These are phyloP conservation scores for Aromia moschata DNA, from an alignment of 2,888 invertebrate genomes.

Conservation along the genomic window DNA sequence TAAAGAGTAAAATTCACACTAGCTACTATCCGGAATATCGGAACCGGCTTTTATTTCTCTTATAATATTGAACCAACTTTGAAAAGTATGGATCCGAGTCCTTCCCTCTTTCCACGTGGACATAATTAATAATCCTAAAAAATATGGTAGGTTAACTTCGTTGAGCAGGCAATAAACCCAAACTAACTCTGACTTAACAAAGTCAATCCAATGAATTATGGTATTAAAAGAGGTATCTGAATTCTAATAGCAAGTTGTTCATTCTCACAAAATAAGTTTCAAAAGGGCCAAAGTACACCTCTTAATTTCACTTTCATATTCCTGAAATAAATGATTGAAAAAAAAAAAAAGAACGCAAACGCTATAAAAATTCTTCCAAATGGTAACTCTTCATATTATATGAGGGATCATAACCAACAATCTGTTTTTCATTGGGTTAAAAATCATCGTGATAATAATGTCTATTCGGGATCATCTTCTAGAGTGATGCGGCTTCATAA, in stretches of 20 bases:
- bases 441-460: slow-evolving; percentile 38
- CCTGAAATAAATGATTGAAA: too few species aligned
- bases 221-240: slow-evolving; percentile 38
- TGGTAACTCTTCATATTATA: slow-evolving; percentile 35
- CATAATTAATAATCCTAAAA: slow-evolving; percentile 43
- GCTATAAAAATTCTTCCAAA: slow-evolving; percentile 31
- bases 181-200: slow-evolving; percentile 45
- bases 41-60: slow-evolving; percentile 37
- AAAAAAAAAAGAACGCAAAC: too few species aligned
- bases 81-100: slow-evolving; percentile 40
- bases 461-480: too few species aligned
- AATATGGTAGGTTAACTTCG: background rate
- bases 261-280: slow-evolving; percentile 42
- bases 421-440: slow-evolving; percentile 38
- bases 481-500: slow-evolving; percentile 35
- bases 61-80: slow-evolving; percentile 39
- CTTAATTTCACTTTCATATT: slow-evolving; percentile 41
- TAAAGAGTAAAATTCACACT: slow-evolving; percentile 12
- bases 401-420: slow-evolving; percentile 37
- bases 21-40: slow-evolving; percentile 38
- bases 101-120: slow-evolving; percentile 41
- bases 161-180: slow-evolving; percentile 20
- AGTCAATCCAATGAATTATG: slow-evolving; percentile 44
- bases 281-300: slow-evolving; percentile 40
- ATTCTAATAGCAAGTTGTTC: slow-evolving; percentile 36